phyloP scores from a whole-genome alignment of 2,797 vertebrate genomes.

The Spheniscus humboldti region DNA sequence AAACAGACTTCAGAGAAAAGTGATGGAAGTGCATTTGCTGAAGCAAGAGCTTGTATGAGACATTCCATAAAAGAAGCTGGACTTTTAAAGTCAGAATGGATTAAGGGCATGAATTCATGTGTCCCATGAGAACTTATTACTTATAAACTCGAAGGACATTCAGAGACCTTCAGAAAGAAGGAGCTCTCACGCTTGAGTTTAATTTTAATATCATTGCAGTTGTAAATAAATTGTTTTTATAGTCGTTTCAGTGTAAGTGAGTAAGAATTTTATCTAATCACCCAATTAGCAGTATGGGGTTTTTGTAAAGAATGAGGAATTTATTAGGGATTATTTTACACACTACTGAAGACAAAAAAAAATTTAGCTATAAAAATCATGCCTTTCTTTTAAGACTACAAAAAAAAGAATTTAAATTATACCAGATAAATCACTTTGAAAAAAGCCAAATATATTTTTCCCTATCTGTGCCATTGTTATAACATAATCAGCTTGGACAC shows the following conservation, averaged over 20 bases:
- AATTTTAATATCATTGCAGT: background rate
- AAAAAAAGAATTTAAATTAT: background rate
- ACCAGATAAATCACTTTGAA: background rate
- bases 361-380: background rate
- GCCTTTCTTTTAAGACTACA: background rate
- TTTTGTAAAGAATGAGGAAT: background rate
- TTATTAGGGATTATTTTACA: background rate
- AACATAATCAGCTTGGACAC: background rate
- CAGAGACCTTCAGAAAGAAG: conserved; percentile 42
- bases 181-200: background rate
- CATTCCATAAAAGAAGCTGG: conserved; percentile 29
- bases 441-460: background rate
- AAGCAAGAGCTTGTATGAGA: conserved; percentile 41
- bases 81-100: conserved; percentile 62
- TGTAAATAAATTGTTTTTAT: conserved; percentile 10
- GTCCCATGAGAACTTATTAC: conserved; percentile 62
- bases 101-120: conserved; percentile 58
- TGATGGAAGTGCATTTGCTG: conserved; percentile 52
- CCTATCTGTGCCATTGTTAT: background rate
- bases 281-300: background rate
- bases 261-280: background rate
- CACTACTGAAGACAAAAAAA: background rate
- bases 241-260: background rate
- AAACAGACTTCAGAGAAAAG: conserved; percentile 55
- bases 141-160: conserved; percentile 48